A percentile compares a stretch with the other conserved stretches of the same genome.
Conservation (phyloP, 2,797 vertebrate species). For the Anableps anableps region DNA sequence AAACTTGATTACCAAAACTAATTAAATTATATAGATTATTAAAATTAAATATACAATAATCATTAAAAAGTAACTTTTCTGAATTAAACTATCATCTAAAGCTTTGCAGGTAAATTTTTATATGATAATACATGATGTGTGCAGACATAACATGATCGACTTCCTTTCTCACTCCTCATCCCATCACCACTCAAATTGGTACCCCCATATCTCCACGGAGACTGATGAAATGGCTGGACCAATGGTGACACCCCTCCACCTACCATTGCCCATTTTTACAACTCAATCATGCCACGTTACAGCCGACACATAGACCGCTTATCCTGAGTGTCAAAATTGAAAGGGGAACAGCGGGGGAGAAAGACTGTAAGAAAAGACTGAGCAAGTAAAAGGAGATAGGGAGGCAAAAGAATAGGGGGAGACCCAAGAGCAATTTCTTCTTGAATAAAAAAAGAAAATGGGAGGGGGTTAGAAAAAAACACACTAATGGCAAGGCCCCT, state of each 20-base stretch:
- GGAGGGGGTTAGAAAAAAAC: slow-evolving; percentile 80
- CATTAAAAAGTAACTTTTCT: neutral
- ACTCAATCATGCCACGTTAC: slow-evolving; percentile 77
- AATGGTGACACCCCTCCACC: slow-evolving; percentile 88
- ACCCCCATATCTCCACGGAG: slow-evolving; percentile 94
- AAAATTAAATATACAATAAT: neutral
- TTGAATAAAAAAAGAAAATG: slow-evolving; percentile 71
- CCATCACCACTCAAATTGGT: slow-evolving; percentile 43
- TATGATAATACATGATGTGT: neutral
- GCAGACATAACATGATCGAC: slow-evolving; percentile 66
- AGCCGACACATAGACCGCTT: slow-evolving; percentile 73
- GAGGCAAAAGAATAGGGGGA: slow-evolving; percentile 80
- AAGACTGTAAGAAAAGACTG: slow-evolving; percentile 90
- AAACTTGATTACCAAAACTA: neutral
- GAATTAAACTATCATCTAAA: slow-evolving; percentile 2
- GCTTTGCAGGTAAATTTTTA: neutral
- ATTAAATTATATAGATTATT: too few species aligned
- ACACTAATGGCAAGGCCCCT: slow-evolving; percentile 88
- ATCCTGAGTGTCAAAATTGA: slow-evolving; percentile 88
- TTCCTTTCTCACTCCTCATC: slow-evolving; percentile 27
- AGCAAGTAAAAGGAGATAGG: slow-evolving; percentile 88
- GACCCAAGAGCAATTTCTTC: slow-evolving; percentile 93
- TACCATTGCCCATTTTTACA: slow-evolving; percentile 84
- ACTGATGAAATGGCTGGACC: slow-evolving; percentile 88
- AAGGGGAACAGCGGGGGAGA: slow-evolving; percentile 89